These are phyloP conservation scores for Lepisosteus osseus DNA, from an alignment of 2,113 vertebrate genomes.

Conservation along the genomic window DNA sequence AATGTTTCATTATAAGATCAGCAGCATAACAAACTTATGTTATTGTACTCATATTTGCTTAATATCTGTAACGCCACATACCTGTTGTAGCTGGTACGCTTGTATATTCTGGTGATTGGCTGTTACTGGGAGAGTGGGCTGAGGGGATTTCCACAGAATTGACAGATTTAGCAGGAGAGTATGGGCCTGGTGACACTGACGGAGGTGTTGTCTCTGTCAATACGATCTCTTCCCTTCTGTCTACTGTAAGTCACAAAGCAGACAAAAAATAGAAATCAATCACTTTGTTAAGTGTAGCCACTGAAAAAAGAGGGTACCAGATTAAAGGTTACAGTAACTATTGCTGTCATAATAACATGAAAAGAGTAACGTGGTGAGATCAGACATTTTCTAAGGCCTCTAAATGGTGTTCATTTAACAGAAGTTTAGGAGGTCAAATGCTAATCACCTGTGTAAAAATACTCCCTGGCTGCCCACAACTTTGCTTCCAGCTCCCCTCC, in stretches of 20 bases:
- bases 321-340: too few species aligned
- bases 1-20: too few species aligned
- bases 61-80: conserved; percentile 44
- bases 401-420: too few species aligned
- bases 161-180: conserved; percentile 87
- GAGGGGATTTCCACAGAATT: conserved; percentile 78
- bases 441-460: too few species aligned
- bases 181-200: conserved; percentile 80
- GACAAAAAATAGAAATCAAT: background rate
- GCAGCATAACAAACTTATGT: background rate
- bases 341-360: too few species aligned
- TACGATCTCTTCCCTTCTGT: conserved; percentile 77
- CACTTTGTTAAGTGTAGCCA: background rate
- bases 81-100: conserved; percentile 80
- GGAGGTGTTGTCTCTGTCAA: conserved; percentile 76
- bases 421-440: too few species aligned
- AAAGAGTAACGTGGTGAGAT: too few species aligned
- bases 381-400: too few species aligned
- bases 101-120: conserved; percentile 84
- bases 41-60: background rate
- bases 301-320: too few species aligned
- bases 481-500: too few species aligned
- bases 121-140: conserved; percentile 76
- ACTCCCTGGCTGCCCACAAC: too few species aligned
- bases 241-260: conserved; percentile 52